A percentile compares a stretch with the other conserved stretches of the same genome.
Evolutionary conservation across 2,797 vertebrate genomes (phyloP).

Genomic region (Poecilia picta): DNA sequence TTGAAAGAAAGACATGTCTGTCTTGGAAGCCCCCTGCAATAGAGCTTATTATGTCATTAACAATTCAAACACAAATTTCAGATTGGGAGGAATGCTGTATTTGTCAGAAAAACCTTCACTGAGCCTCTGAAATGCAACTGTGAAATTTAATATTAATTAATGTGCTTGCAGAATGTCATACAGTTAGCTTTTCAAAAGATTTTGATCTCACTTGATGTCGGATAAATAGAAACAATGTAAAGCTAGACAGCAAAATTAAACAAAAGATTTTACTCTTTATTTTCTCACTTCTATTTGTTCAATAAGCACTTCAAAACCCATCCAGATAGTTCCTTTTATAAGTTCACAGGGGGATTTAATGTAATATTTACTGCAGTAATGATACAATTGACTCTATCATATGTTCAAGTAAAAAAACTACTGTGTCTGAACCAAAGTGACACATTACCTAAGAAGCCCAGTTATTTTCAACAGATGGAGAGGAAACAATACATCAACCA

Average conservation of each 20-base stretch:
- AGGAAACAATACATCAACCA: constrained; percentile 23
- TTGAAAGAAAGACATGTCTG: neutral
- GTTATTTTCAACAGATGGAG: neutral
- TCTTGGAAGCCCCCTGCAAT: too few species aligned
- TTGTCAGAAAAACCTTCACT: neutral
- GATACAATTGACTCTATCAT: neutral
- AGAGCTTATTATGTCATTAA: neutral
- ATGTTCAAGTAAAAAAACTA: neutral
- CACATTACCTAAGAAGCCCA: constrained; percentile 4
- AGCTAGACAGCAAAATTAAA: neutral
- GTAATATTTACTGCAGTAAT: neutral
- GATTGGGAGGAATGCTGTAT: neutral
- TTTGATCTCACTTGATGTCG: neutral
- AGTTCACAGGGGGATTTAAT: neutral
- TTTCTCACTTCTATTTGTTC: neutral
- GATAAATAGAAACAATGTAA: neutral
- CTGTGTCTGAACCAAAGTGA: neutral
- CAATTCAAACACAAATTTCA: neutral
- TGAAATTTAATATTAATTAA: neutral
- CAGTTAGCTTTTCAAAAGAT: neutral
- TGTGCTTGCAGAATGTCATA: neutral
- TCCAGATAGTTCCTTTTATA: neutral
- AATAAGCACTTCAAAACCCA: neutral
- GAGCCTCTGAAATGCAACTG: neutral
- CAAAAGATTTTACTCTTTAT: neutral